Evolutionary conservation across 2,888 invertebrate genomes (phyloP).

Genomic region (Rhingia rostrata): DNA sequence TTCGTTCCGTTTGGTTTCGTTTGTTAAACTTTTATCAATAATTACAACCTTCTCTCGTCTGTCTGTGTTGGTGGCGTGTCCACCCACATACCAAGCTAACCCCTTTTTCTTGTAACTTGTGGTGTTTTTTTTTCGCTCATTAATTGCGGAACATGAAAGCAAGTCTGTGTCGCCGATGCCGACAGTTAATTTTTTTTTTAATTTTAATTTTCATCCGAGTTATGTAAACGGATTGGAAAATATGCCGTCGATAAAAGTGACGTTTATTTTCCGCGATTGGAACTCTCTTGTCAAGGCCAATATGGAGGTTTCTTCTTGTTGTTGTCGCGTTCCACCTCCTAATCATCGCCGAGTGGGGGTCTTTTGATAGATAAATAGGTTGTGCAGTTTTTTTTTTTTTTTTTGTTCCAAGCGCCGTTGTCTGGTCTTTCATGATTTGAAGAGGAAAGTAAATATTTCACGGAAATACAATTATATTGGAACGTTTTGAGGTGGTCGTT

Average conservation of each 20-base stretch:
- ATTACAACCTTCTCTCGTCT: constrained; percentile 30
- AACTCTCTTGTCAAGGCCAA: constrained; percentile 46
- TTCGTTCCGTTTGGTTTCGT: neutral
- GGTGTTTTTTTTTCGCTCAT: constrained; percentile 22
- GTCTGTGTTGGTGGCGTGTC: constrained; percentile 44
- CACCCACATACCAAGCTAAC: constrained; percentile 45
- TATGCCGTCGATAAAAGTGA: constrained; percentile 34
- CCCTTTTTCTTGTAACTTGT: constrained; percentile 28
- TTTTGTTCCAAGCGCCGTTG: no score
- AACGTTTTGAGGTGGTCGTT: constrained; percentile 32
- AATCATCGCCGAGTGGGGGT: constrained; percentile 44
- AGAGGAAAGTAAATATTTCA: constrained; percentile 61
- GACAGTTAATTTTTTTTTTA: constrained; percentile 45
- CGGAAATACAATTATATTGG: constrained; percentile 40
- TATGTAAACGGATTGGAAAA: constrained; percentile 49
- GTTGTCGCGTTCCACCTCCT: constrained; percentile 10
- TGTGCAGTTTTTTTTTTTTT: constrained; percentile 51
- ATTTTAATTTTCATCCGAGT: constrained; percentile 47
- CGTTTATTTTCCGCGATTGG: constrained; percentile 30
- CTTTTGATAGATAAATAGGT: constrained; percentile 48
- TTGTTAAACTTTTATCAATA: constrained; percentile 46
- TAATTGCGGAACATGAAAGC: constrained; percentile 60
- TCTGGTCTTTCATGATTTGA: neutral
- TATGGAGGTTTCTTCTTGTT: neutral
- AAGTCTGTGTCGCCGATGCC: constrained; percentile 46